These are phyloP conservation scores for Arvicola amphibius DNA, from an alignment of 2,797 vertebrate genomes.

Conservation along the genomic window DNA sequence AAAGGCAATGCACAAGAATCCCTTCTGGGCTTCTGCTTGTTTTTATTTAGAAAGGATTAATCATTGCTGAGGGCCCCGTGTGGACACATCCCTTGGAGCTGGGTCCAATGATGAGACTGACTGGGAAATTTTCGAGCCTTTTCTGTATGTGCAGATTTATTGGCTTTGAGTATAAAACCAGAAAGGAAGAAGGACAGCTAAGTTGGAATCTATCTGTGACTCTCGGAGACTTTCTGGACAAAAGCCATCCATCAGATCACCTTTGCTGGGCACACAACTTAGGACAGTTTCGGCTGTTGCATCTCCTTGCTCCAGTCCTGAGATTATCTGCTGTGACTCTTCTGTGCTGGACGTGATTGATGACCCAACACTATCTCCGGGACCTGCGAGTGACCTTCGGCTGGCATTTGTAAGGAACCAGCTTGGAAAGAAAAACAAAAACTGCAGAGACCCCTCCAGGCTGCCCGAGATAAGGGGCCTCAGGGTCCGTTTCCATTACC, in stretches of 20 bases:
- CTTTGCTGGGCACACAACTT: not conserved
- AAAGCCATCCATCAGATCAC: constrained; percentile 19
- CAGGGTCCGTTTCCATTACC: constrained; percentile 41
- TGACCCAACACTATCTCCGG: constrained; percentile 67
- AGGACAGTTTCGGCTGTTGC: not conserved
- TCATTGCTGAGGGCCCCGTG: not conserved
- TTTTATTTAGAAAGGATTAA: constrained; percentile 6
- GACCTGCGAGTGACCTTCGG: constrained; percentile 78
- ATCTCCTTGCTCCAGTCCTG: not conserved
- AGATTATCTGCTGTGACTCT: constrained; percentile 57
- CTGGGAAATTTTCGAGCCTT: constrained; percentile 11
- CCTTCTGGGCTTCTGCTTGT: not conserved
- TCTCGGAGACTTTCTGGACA: not conserved
- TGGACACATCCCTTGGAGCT: not conserved
- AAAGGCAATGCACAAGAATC: not conserved
- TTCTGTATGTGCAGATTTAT: not conserved
- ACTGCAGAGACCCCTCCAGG: not conserved
- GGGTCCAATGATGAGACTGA: constrained; percentile 45
- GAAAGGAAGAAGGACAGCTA: not conserved
- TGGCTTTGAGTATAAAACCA: constrained; percentile 10
- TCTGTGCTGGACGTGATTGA: constrained; percentile 74
- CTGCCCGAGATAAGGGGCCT: constrained; percentile 66
- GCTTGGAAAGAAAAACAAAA: constrained; percentile 70
- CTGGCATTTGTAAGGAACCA: constrained; percentile 75
- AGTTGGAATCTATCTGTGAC: not conserved